Percentiles rank a stretch among this genome's conserved stretches.
These are phyloP conservation scores for Pantherophis alleghaniensis DNA, from an alignment of 2,797 vertebrate species.

Conservation along the genomic window DNA sequence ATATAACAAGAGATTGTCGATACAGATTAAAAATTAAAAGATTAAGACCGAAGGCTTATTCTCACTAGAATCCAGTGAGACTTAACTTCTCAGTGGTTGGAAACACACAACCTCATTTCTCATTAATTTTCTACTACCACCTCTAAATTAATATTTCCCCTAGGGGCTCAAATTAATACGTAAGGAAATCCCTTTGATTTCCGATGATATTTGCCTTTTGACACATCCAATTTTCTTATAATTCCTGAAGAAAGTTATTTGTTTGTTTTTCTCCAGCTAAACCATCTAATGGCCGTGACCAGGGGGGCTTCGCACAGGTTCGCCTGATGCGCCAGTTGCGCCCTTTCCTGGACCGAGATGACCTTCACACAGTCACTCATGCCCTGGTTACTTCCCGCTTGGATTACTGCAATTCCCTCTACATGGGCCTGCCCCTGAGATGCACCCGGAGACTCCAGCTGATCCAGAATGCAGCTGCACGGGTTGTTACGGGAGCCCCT, in stretches of 20 bases:
- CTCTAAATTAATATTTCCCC: not conserved
- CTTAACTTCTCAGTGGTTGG: not conserved
- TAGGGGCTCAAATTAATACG: slow-evolving; percentile 15
- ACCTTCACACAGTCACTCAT: no score
- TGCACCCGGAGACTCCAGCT: no score
- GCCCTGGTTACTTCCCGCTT: no score
- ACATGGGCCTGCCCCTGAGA: no score
- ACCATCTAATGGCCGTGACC: no score
- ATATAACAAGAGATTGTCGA: not conserved
- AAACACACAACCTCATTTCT: not conserved
- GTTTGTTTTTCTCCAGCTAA: not conserved
- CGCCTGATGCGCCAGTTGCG: no score
- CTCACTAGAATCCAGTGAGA: not conserved
- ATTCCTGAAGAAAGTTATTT: not conserved
- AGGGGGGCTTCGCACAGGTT: no score
- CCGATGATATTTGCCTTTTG: not conserved
- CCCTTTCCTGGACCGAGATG: no score
- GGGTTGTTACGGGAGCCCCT: no score
- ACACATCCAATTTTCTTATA: not conserved
- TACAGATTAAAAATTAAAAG: not conserved
- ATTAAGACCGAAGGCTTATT: not conserved
- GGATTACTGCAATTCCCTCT: no score
- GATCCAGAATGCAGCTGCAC: no score
- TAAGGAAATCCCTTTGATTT: slow-evolving; percentile 11
- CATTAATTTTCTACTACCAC: slow-evolving; percentile 9